These are phyloP conservation scores for Sminthurinus signatus DNA, from an alignment of 1,140 invertebrate genomes.

Conservation along the genomic window DNA sequence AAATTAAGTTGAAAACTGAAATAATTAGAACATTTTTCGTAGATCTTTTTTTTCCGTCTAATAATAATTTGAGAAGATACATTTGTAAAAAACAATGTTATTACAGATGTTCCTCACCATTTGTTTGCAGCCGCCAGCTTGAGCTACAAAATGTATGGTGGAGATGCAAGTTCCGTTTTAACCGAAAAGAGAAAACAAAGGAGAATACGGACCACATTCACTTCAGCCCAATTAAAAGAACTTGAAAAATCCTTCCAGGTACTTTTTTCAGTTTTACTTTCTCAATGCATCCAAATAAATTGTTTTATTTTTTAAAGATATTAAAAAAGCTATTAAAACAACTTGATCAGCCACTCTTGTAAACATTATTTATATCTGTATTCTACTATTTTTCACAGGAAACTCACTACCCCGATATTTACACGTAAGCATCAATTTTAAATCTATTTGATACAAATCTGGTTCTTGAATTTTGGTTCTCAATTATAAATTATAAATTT, in stretches of 20 bases:
- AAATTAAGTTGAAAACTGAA: too few species aligned
- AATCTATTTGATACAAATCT: conserved; percentile 98
- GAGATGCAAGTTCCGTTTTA: conserved; percentile 60
- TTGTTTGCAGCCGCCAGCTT: conserved; percentile 58
- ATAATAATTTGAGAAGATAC: neutral
- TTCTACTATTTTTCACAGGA: too few species aligned
- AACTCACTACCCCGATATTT: conserved; percentile 93
- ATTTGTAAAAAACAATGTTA: conserved; percentile 18
- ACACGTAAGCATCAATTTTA: conserved; percentile 97
- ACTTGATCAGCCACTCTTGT: too few species aligned
- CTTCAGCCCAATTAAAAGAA: conserved; percentile 92
- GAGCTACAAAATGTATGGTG: conserved; percentile 79
- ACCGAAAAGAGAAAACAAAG: conserved; percentile 88
- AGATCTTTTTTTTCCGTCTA: too few species aligned
- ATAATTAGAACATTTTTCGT: too few species aligned
- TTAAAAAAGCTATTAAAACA: too few species aligned
- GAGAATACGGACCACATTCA: conserved; percentile 92
- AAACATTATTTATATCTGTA: too few species aligned
- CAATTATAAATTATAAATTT: too few species aligned
- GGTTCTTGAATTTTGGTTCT: too few species aligned
- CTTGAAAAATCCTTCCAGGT: conserved; percentile 81
- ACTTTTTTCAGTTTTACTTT: neutral
- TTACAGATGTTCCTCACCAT: conserved; percentile 34
- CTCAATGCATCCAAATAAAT: neutral
- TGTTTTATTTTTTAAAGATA: too few species aligned